Evolutionary conservation across 64 coral and sea anemone species (phyloP), one percentile per base, ranked within the genome.

Genomic region (Exaiptasia diaphana): DNA sequence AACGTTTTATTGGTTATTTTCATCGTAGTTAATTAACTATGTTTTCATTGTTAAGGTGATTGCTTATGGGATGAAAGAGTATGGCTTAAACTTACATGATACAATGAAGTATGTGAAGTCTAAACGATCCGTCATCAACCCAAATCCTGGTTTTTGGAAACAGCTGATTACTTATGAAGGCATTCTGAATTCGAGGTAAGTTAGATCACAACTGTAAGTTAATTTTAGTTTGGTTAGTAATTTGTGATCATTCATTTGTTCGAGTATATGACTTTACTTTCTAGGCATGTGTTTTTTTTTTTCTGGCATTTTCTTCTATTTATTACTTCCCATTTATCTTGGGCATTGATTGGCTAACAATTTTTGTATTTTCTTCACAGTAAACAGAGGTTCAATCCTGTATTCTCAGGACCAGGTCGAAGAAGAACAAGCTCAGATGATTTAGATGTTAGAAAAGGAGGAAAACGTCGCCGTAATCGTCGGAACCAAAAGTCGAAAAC

Each of bases 131-230:
- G 61, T 82, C 37, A 77, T 99, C 52, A 90, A 99, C 11, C 95
- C 95, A 12, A 99, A 99, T 33, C 39, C 84, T 14, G 95, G 95
- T 9, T 99, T 99, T 56, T 92, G 95, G 95, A 99, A 99, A 24
- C 95, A 99, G 43, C 85, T 99, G n/a, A 74, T 99, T 14, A 99
- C 89, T 43, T 99, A 99, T 29, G 95, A 99, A 52, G 95, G 95
- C 24, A 99, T 99, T 50, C 59, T 99, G 12, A 99, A 81, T 21
- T 99, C 95, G 0, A 99, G 95, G 95, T 99, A 99, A 57, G 22
- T 40, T 28, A 15, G n/a, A n/a, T n/a, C 18, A 15, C 20, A 18
- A 67, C 44, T 68, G 35, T 5, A 29, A 15, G n/a, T 64, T 67
- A 11, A 53, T 53, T 21, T 53, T 24, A 59, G n/a, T n/a, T n/a